phyloP scores from a whole-genome alignment of 2,797 vertebrate species.

The Onychomys arenicola region DNA sequence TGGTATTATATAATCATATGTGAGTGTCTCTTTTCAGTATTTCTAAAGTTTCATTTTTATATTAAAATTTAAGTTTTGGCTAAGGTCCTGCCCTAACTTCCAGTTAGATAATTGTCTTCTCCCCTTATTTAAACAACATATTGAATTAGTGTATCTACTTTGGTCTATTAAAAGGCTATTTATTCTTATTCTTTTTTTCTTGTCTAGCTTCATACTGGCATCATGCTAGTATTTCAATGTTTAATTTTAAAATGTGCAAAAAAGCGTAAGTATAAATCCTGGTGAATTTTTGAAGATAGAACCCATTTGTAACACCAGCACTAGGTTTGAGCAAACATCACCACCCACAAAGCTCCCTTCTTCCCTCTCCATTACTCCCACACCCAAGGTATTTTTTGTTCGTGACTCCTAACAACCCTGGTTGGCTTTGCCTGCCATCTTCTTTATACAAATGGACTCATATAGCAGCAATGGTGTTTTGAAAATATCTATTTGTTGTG shows the following conservation, averaged over 20 bases:
- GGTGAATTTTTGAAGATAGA: background rate
- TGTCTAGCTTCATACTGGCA: background rate
- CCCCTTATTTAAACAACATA: constrained; percentile 32
- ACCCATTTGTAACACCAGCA: background rate
- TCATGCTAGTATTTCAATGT: background rate
- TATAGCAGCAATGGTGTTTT: background rate
- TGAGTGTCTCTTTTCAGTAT: background rate
- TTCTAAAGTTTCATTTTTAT: constrained; percentile 46
- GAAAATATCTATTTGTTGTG: background rate
- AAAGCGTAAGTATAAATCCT: background rate
- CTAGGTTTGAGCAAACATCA: background rate
- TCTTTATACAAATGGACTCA: background rate
- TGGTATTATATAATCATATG: background rate
- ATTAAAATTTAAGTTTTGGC: constrained; percentile 63
- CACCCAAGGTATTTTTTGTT: background rate
- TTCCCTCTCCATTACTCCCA: background rate
- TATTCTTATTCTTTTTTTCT: background rate
- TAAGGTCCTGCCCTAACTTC: background rate
- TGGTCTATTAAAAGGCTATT: background rate
- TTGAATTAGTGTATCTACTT: constrained; percentile 10
- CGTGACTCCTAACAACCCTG: background rate
- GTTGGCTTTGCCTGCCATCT: background rate
- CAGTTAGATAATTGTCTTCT: background rate
- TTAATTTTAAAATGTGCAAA: background rate
- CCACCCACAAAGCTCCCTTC: background rate